Conservation (phyloP, 2,113 vertebrate species). For the Toxostoma redivivum region DNA sequence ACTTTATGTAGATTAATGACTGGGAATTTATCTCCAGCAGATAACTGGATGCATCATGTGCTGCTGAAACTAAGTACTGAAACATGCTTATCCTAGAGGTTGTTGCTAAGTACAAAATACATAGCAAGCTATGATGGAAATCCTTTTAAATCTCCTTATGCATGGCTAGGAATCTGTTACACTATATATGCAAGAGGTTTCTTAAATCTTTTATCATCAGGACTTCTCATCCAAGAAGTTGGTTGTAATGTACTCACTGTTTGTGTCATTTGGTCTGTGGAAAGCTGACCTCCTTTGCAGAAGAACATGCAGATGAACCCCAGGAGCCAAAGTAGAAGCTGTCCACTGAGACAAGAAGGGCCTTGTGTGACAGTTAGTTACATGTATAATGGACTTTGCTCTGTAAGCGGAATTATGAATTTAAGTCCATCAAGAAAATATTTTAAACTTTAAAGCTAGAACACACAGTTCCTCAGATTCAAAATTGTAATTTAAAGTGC, state of each 20-base stretch:
- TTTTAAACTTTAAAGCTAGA: not conserved
- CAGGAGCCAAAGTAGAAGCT: not conserved
- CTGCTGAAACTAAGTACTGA: not conserved
- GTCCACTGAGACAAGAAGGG: not conserved
- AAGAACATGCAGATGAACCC: not conserved
- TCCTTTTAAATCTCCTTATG: not conserved
- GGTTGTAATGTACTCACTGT: not conserved
- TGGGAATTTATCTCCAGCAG: not conserved
- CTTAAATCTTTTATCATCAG: not conserved
- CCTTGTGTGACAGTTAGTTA: not conserved
- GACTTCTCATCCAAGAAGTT: not conserved
- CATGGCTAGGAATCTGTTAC: not conserved
- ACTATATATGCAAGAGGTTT: not conserved
- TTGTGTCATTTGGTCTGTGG: not conserved
- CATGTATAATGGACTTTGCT: not conserved
- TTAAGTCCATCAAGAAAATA: not conserved
- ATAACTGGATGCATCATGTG: not conserved
- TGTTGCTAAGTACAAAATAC: conserved; percentile 3
- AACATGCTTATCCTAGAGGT: not conserved
- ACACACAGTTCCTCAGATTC: not conserved
- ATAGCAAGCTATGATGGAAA: not conserved
- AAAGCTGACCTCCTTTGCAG: not conserved
- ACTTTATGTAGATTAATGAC: not conserved
- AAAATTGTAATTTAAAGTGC: not conserved
- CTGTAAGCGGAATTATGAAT: not conserved